These are phyloP conservation scores for Ephydatia muelleri DNA, from an alignment of 37 sponge, comb jelly and placozoan species.

Conservation along the genomic window DNA sequence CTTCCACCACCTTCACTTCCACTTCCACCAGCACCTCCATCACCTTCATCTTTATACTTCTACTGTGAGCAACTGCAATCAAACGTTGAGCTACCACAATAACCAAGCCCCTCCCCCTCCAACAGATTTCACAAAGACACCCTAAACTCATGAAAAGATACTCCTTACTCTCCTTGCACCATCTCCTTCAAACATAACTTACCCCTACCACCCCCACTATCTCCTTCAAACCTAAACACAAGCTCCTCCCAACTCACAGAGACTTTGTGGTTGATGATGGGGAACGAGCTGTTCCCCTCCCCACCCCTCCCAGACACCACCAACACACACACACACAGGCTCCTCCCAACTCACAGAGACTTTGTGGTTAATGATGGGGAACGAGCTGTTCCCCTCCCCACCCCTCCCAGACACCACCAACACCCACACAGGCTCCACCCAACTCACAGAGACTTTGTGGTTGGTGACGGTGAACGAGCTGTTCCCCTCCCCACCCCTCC, in stretches of 20 bases:
- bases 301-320: conserved; percentile 62
- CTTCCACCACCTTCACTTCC: not conserved
- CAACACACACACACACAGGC: too few species aligned
- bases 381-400: too few species aligned
- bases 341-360: conserved; percentile 55
- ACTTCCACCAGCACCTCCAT: too few species aligned
- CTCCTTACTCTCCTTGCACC: too few species aligned
- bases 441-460: conserved; percentile 75
- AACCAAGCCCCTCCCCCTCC: too few species aligned
- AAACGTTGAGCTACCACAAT: too few species aligned
- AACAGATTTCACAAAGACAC: too few species aligned
- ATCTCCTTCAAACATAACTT: not conserved
- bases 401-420: conserved; percentile 25
- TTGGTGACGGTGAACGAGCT: conserved; percentile 69
- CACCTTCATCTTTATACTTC: too few species aligned
- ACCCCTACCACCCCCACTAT: not conserved
- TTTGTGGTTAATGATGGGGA: conserved; percentile 79
- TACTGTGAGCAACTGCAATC: too few species aligned
- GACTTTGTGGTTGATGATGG: conserved; percentile 79
- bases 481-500: conserved; percentile 25
- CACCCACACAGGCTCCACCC: too few species aligned
- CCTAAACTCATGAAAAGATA: conserved; percentile 1
- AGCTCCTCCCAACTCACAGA: conserved; percentile 43
- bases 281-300: too few species aligned
- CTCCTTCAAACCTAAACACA: not conserved